Base-by-base conservation (phyloP, 2,113 vertebrate genomes). In the Heterotis niloticus region DNA sequence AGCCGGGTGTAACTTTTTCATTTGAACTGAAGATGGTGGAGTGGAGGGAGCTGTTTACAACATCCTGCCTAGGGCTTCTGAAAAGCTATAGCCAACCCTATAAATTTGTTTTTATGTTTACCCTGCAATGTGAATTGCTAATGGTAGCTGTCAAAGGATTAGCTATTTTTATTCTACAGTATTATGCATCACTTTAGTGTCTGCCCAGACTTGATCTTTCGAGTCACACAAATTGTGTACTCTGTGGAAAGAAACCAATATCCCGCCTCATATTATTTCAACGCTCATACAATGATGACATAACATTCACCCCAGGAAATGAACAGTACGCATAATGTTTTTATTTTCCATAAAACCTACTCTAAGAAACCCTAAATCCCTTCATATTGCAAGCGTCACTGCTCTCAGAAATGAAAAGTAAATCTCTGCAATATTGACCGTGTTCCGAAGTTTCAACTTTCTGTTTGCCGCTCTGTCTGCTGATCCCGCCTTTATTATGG, bases 401-500 rank as follows among this genome's bases (percentile, higher is more conserved):
- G 52, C 52, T 28, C 17, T 9, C 23, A 68, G 24, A 57, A 78
- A 59, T 68, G 24, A 69, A 29, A 59, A 78, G n/a, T 68, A 20
- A 68, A 56, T 54, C 76, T 67, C 67, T 68, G 64, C 44, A 59
- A 26, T 78, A 68, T 69, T 78, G 65, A 68, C 68, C 28, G 28
- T 68, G 51, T 26, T 57, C 62, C 59, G 34, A 57, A 56, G 44
- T 57, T 29, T 75, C 24, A 12, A 12, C 5, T 29, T 59, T 59
- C 24, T 57, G 71, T 74, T 23, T 7, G 28, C 5, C 5, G 14
- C 17, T 7, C 52, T 56, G 51, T 52, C 34, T 20, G 10, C 7
- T 13, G 12, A 11, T 69, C 67, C n/a, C 24, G 10, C 10, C 26
- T 29, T 28, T 34, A 34, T 29, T 69, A 69, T 26, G 12, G 13